Base-by-base conservation (phyloP, 2,797 vertebrate species). In the Lindbergichthys nudifrons region DNA sequence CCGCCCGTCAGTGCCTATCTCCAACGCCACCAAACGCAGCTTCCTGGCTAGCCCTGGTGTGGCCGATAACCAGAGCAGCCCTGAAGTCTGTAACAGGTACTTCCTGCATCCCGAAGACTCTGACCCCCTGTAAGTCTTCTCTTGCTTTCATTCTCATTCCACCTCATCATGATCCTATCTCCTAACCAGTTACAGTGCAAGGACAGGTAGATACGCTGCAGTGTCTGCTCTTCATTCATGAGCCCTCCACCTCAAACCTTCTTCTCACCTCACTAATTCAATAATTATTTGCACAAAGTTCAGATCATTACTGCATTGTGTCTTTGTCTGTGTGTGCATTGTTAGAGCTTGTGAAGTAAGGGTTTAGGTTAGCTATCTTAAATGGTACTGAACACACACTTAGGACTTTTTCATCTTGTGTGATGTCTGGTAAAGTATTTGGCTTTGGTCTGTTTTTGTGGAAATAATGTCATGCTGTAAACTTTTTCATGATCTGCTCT, bases 1-100 rank as follows among this genome's bases (percentile, higher is more conserved):
- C 68, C 96, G 97, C 4, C 95, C 97, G 0, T 95, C 95, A 1
- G 95, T 99, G 32, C 97, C 97, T 5, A 99, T 99, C 77, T 99
- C 98, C 84, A 99, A 99, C 0, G 98, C 97, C 43, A 99, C 98
- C 50, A 99, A 98, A 88, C 95, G 98, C 59, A 99, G 98, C 82
- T 99, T 99, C 89, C 93, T 97, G 92, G 94, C 91, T 5, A 94
- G 92, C 90, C 84, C 97, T 88, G 6, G 94, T n/a, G 82, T 88
- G 0, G 86, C 93, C 0, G 97, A 98, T 50, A 56, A 90, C 56
- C 96, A 94, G 83, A 75, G 83, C 90, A 92, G 87, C 67, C 87
- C 95, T 0, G 97, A 99, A 85, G 91, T 95, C 80, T 95, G 95
- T 88, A 96, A 87, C 87, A 94, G 97, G 90, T 97, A 96, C 91